Evolutionary conservation across 2,797 vertebrate genomes (phyloP).

Genomic region (Orientallactaga sibirica): DNA sequence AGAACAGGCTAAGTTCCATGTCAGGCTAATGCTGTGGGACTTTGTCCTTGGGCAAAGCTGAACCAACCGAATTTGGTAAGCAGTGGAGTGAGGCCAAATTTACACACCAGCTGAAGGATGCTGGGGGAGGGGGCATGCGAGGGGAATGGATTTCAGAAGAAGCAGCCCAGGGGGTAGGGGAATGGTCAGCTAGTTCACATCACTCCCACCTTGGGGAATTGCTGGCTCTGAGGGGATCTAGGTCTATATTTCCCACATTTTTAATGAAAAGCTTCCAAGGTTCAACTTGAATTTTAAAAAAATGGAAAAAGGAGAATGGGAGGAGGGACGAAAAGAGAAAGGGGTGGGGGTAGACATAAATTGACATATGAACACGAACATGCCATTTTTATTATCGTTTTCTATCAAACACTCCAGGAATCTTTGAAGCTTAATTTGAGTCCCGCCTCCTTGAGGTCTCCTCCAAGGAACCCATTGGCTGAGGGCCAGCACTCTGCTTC

Average conservation of each 20-base stretch:
- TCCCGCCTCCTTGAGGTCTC: not conserved
- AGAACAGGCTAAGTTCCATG: not conserved
- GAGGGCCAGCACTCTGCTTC: not conserved
- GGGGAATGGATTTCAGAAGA: not conserved
- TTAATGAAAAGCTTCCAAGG: conserved; percentile 2
- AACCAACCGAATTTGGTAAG: not conserved
- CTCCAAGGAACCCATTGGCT: not conserved
- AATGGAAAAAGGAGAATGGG: no score
- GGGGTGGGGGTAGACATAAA: not conserved
- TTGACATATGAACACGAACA: not conserved
- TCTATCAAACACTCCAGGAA: not conserved
- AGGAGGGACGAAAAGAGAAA: not conserved
- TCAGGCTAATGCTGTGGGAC: not conserved
- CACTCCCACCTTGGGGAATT: not conserved
- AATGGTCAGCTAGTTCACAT: not conserved
- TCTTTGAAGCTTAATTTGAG: not conserved
- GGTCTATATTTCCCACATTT: not conserved
- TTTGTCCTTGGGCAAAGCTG: not conserved
- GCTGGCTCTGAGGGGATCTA: not conserved
- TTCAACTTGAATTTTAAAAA: not conserved
- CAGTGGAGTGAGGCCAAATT: not conserved
- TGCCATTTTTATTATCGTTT: not conserved
- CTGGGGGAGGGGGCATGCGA: not conserved
- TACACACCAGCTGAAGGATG: not conserved
- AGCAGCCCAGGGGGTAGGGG: not conserved